Evolutionary conservation across 2,113 vertebrate species (phyloP), one percentile per base, ranked within the genome.

Genomic region (Hippocampus barbouri): DNA sequence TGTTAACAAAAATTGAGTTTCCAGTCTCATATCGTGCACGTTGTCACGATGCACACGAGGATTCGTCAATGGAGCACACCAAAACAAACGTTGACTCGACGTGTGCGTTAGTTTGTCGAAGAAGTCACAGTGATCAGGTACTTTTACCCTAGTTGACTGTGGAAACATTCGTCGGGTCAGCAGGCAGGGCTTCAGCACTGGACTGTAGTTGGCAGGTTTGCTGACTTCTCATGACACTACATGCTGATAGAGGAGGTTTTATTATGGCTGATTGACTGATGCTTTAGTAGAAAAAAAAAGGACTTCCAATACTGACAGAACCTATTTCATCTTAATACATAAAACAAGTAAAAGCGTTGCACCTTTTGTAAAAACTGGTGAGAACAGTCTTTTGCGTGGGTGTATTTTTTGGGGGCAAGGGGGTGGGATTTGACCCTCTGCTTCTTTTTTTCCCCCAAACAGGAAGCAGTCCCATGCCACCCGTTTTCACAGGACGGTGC

Each of bases 281-380:
- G 82, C 86, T 82, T 79, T 87, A 87, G 86, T 90, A 92, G 83
- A 91, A 90, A 88, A 89, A 90, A 81, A 72, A 82, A 76, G 4
- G 9, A 56, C 56, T 89, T 88, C 79, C 85, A 93, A 93, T 91
- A 93, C 92, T 93, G 91, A 93, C 88, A 88, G 82, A 88, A 90
- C 88, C 87, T 78, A 89, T 82, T 85, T 87, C 88, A 82, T 72
- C 88, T 87, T 88, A 91, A 90, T 85, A 90, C 87, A 85, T 79
- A 89, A 45, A 41, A 21, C 43, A 87, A 89, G 78, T 87, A 91
- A 90, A 92, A 90, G 88, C 88, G 80, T 85, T 88, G 90, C 86
- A 89, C 77, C 86, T 90, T 89, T 87, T 85, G 87, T 88, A 89
- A 88, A 87, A 91, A 89, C 83, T 82, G 80, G 89, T 83, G 85